These are phyloP conservation scores for Pelvicachromis taeniatus DNA, from an alignment of 2,113 vertebrate species.

Conservation along the genomic window DNA sequence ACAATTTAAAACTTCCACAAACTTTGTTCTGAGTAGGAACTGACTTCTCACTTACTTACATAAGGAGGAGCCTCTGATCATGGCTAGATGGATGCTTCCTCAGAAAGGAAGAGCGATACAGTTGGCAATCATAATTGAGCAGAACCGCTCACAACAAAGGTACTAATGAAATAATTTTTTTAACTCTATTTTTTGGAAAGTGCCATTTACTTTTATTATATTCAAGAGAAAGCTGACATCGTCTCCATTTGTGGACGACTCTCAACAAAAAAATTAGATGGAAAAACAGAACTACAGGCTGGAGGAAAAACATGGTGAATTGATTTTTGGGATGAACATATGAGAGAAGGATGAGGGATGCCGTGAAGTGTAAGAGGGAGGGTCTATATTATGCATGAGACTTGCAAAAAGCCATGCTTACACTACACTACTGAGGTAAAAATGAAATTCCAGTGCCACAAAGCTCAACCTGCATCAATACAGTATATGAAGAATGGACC, in stretches of 20 bases:
- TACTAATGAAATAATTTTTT: rapidly evolving
- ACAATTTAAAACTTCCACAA: background rate
- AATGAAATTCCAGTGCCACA: conserved; percentile 26
- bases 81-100: background rate
- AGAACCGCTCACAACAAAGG: background rate
- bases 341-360: conserved; percentile 32
- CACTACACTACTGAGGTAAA: background rate
- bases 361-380: background rate
- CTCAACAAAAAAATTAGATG: background rate
- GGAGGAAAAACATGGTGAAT: background rate
- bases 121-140: background rate
- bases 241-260: background rate
- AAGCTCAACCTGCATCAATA: background rate
- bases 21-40: background rate
- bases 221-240: background rate
- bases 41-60: background rate
- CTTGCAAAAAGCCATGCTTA: conserved; percentile 17
- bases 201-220: background rate
- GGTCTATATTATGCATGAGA: conserved; percentile 22
- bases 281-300: background rate
- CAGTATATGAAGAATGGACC: conserved; percentile 47
- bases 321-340: background rate
- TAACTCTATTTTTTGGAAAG: background rate
- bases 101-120: background rate
- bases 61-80: background rate